These are phyloP conservation scores for Furcifer pardalis DNA, from an alignment of 2,797 vertebrate genomes.

Conservation along the genomic window DNA sequence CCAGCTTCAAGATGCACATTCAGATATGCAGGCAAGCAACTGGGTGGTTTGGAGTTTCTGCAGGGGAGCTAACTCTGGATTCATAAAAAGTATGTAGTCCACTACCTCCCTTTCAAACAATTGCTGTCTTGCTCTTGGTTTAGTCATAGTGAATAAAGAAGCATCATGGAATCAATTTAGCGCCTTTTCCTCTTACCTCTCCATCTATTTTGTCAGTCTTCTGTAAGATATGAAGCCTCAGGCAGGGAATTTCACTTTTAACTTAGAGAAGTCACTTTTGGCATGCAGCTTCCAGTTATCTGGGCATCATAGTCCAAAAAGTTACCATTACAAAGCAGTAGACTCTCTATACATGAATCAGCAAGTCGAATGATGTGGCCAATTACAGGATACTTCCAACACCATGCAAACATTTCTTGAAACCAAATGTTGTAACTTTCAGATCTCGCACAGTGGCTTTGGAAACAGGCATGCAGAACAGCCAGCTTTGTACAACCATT, in stretches of 20 bases:
- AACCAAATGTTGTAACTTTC: slow-evolving; percentile 8
- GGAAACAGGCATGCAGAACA: slow-evolving; percentile 96
- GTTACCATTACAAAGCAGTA: neutral
- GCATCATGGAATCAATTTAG: neutral
- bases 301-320: neutral
- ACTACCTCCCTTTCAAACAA: neutral
- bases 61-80: neutral
- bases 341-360: neutral
- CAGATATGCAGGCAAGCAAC: neutral
- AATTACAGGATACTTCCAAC: no score
- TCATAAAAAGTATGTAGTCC: neutral
- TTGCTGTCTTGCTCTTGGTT: neutral
- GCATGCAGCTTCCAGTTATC: no score
- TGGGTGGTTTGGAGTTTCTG: neutral
- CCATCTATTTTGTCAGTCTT: neutral
- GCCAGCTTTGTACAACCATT: slow-evolving; percentile 93
- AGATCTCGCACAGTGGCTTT: slow-evolving; percentile 94
- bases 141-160: neutral
- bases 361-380: neutral
- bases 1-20: neutral
- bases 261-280: no score
- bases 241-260: neutral
- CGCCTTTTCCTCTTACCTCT: neutral
- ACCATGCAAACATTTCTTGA: neutral
- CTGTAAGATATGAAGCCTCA: neutral